These are phyloP conservation scores for Amazona finschi DNA, from an alignment of 2,797 vertebrate species.

Conservation along the genomic window DNA sequence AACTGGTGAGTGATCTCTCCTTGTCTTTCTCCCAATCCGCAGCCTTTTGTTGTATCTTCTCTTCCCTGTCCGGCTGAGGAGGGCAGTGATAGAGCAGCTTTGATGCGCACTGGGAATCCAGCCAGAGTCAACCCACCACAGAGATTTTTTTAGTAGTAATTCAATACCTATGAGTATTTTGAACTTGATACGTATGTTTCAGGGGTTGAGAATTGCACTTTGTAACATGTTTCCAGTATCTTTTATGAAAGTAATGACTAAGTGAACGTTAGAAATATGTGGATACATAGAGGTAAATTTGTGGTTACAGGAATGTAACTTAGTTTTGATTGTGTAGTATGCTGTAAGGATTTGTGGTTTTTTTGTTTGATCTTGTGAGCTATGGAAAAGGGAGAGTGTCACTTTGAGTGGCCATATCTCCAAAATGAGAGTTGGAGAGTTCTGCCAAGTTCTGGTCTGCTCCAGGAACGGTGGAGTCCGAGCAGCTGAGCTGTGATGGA, in stretches of 20 bases:
- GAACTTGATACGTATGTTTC: background rate
- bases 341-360: background rate
- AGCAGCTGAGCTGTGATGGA: background rate
- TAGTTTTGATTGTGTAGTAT: background rate
- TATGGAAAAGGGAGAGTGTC: background rate
- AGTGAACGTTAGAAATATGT: background rate
- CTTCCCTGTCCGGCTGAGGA: background rate
- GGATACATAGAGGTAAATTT: background rate
- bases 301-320: background rate
- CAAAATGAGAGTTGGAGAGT: background rate
- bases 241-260: background rate
- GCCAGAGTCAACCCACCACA: background rate
- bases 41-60: background rate
- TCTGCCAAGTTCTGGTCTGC: background rate
- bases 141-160: background rate
- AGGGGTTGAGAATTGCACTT: background rate
- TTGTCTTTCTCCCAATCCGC: fast-evolving
- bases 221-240: background rate
- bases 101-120: background rate
- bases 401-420: background rate
- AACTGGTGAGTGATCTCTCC: background rate
- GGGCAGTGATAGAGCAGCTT: background rate
- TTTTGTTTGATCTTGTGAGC: background rate
- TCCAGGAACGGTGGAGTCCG: background rate
- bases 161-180: background rate